Evolutionary conservation across 2,888 invertebrate species (phyloP).

Genomic region (Dynastes hyllus): DNA sequence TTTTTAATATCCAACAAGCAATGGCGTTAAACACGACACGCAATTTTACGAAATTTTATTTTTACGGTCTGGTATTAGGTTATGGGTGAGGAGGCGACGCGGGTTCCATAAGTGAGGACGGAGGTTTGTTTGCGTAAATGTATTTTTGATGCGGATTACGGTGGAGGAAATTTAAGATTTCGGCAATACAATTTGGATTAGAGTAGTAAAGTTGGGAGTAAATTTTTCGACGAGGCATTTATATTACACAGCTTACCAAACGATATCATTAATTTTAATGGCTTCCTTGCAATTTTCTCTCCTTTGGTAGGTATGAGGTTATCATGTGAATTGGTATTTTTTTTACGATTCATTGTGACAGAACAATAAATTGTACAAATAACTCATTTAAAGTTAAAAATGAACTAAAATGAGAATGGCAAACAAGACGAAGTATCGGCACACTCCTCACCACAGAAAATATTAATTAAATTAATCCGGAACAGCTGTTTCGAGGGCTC

Average conservation of each 20-base stretch:
- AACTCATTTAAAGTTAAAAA: too few species aligned
- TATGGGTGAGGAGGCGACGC: conserved; percentile 1
- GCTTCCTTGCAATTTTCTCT: background rate
- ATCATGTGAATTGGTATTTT: too few species aligned
- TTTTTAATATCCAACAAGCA: conserved; percentile 47
- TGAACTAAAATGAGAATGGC: too few species aligned
- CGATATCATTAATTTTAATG: conserved; percentile 32
- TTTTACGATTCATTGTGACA: too few species aligned
- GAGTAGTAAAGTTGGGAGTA: conserved; percentile 9
- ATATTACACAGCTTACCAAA: conserved; percentile 2
- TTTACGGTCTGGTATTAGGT: conserved; percentile 42
- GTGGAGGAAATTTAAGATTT: conserved; percentile 27
- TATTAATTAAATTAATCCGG: too few species aligned
- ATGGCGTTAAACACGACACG: conserved; percentile 45
- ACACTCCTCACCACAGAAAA: too few species aligned
- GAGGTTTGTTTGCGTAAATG: conserved; percentile 34
- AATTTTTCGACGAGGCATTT: background rate
- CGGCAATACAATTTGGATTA: conserved; percentile 44
- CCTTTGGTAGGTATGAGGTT: background rate
- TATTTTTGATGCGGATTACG: conserved; percentile 28
- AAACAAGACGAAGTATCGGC: too few species aligned
- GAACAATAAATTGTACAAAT: too few species aligned
- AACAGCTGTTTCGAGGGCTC: too few species aligned
- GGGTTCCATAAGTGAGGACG: background rate
- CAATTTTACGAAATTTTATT: conserved; percentile 46